These are phyloP conservation scores for Acomys russatus DNA, from an alignment of 2,797 vertebrate species.

Conservation along the genomic window DNA sequence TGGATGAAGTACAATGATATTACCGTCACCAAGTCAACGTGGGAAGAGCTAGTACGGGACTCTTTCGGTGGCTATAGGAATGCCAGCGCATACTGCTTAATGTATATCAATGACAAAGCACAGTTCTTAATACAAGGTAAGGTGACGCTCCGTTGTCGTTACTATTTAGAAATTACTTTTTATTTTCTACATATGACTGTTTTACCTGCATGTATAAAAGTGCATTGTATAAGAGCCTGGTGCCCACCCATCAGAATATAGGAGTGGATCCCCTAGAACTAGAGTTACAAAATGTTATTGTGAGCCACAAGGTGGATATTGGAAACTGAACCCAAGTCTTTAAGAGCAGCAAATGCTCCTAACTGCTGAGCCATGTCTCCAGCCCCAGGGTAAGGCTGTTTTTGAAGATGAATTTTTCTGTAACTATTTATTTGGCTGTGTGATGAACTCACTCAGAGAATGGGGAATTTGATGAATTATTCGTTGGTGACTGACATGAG, in stretches of 20 bases:
- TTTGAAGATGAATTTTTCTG: conserved; percentile 44
- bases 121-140: conserved; percentile 98
- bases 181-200: background rate
- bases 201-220: background rate
- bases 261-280: background rate
- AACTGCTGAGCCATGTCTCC: background rate
- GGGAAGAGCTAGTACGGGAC: conserved; percentile 98
- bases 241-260: no score
- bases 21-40: conserved; percentile 98
- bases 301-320: background rate
- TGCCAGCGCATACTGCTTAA: conserved; percentile 99
- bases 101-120: conserved; percentile 99
- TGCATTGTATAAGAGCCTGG: background rate
- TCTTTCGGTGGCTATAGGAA: conserved; percentile 99
- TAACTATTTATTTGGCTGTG: background rate
- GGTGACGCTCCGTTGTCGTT: background rate
- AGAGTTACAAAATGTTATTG: no score
- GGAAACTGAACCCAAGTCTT: background rate
- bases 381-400: background rate
- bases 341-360: background rate
- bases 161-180: background rate
- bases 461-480: background rate
- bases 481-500: background rate
- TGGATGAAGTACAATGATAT: conserved; percentile 99
- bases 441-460: background rate